Conservation (phyloP, 2,888 invertebrate genomes). For the Cephalotes varians region DNA sequence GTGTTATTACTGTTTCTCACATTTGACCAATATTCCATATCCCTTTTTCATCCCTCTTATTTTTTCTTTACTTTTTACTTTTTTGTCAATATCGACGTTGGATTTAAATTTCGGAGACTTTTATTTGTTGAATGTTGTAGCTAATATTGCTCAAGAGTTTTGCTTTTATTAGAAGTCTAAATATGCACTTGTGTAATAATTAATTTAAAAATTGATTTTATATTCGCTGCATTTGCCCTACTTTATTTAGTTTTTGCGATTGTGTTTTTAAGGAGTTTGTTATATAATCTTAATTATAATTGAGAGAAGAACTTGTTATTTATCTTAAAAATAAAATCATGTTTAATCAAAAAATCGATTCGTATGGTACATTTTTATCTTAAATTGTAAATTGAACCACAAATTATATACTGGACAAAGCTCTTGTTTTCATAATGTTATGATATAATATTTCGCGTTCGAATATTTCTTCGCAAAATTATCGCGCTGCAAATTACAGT, state of each 20-base stretch:
- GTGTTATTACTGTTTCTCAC: too few species aligned
- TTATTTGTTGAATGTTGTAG: too few species aligned
- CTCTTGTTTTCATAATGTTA: background rate
- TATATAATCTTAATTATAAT: background rate
- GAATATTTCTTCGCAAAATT: background rate
- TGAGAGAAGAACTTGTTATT: background rate
- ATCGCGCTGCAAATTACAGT: slow-evolving; percentile 4
- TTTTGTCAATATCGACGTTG: too few species aligned
- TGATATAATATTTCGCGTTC: background rate
- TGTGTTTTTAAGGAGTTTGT: background rate
- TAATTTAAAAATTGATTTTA: too few species aligned
- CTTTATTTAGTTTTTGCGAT: background rate
- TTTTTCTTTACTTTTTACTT: too few species aligned
- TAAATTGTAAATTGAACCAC: background rate
- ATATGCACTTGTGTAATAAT: too few species aligned
- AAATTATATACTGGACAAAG: background rate
- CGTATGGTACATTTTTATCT: background rate
- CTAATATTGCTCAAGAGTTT: too few species aligned
- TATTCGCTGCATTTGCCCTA: too few species aligned
- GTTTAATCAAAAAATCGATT: background rate
- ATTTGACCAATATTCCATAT: too few species aligned
- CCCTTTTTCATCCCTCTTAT: too few species aligned
- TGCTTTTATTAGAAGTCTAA: too few species aligned
- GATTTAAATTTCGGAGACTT: too few species aligned
- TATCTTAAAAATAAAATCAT: background rate